phyloP scores from a whole-genome alignment of 2,888 invertebrate genomes.

The Tachina lurida region DNA sequence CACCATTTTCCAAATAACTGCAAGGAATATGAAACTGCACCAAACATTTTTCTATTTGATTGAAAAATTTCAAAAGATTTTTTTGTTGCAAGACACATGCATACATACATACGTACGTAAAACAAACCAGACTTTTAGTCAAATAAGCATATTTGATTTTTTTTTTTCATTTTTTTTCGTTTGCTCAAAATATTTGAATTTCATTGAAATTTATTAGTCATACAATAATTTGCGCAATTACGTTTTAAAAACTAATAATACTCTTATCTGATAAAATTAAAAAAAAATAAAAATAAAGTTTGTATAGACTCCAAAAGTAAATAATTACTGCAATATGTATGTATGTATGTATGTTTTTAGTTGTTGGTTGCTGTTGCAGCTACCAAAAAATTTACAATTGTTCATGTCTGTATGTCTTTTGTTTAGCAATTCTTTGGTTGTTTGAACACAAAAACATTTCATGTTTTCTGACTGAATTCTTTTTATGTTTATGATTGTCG shows the following conservation, averaged over 20 bases:
- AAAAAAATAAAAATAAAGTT: neutral
- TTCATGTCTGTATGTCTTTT: conserved; percentile 6
- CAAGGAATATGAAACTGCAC: neutral
- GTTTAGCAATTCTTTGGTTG: neutral
- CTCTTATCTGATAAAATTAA: conserved; percentile 41
- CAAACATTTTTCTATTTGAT: neutral
- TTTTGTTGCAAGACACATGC: neutral
- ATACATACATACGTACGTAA: too few relatives aligned
- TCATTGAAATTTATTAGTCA: conserved; percentile 33
- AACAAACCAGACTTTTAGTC: neutral
- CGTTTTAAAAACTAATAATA: conserved; percentile 22
- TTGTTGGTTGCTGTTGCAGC: conserved; percentile 1
- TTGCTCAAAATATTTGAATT: conserved; percentile 17
- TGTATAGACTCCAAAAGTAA: conserved; percentile 15
- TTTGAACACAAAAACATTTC: conserved; percentile 5
- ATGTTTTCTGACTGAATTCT: neutral
- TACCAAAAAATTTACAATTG: neutral
- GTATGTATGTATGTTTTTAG: conserved; percentile 1
- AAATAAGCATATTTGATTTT: neutral
- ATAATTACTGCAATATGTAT: conserved; percentile 43
- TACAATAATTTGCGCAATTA: conserved; percentile 35
- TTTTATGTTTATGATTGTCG: neutral
- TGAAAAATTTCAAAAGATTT: conserved; percentile 4
- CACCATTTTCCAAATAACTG: conserved; percentile 12
- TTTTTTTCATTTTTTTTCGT: neutral